Evolutionary conservation across 2,113 vertebrate genomes (phyloP), one percentile per base, ranked within the genome.

Genomic region (Hemibagrus wyckioides): DNA sequence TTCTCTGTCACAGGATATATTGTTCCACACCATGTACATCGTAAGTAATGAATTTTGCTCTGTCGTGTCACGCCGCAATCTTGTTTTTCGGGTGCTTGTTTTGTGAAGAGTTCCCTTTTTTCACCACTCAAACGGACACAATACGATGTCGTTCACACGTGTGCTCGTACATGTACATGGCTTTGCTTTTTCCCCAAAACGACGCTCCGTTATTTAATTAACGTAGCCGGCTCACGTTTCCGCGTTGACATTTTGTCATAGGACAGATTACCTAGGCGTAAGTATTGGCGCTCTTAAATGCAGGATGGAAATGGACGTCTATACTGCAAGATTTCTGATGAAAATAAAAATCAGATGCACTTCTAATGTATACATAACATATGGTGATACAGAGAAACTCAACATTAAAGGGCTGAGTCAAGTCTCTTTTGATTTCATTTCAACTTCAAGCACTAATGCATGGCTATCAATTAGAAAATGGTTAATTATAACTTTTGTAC

Each of bases 21-120:
- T 93, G 93, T 95, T 93, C 92, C 92, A 88, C 92, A 88, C 88
- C 91, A 88, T 92, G 94, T 91, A 82, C 89, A 91, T 90, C 89
- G 94, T 95, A 94, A 95, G 95, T 95, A 94, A 95, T 95, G 94
- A 93, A 95, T 94, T 94, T 92, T 94, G n/a, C 77, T 95, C 67
- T 82, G 75, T 85, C 94, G 90, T 92, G 89, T 92, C 94, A 94
- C 6, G 21, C 10, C 23, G 14, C 56, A 82, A 1, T 94, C 92
- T 90, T 87, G 44, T 65, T 82, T 85, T n/a, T 19, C 23, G n/a
- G 30, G 6, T 10, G 30, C 33, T 81, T 23, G 54, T 39, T 81
- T 81, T 59, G 54, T 14, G 33, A 81, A 25, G 44, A 9, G 23
- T 21, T 80, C 56, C 6, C 48, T 79, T 33, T 54, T 30, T 77